phyloP scores from a whole-genome alignment of 1,140 invertebrate genomes.

The Plodia interpunctella region DNA sequence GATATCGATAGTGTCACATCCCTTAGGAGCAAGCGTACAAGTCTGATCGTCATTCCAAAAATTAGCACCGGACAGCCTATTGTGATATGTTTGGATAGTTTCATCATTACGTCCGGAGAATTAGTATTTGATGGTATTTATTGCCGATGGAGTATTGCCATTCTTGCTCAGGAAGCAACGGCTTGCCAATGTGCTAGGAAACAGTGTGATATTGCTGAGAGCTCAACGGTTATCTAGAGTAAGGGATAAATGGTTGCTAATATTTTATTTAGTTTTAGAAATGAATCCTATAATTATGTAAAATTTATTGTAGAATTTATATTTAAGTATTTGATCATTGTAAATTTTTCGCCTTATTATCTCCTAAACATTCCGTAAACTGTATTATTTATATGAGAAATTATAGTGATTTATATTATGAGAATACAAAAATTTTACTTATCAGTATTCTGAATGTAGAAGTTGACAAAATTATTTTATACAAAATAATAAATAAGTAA shows the following conservation, averaged over 20 bases:
- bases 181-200: conserved; percentile 46
- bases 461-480: not conserved
- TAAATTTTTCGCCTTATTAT: conserved; percentile 27
- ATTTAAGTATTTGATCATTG: conserved; percentile 34
- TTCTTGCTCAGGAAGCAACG: conserved; percentile 38
- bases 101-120: not conserved
- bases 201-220: conserved; percentile 56
- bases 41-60: conserved; percentile 54
- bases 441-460: conserved; percentile 20
- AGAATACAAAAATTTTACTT: conserved; percentile 2
- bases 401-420: conserved; percentile 8
- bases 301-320: conserved; percentile 19
- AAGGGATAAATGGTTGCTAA: conserved; percentile 43
- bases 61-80: conserved; percentile 8
- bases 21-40: conserved; percentile 29
- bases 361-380: conserved; percentile 46
- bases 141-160: conserved; percentile 46
- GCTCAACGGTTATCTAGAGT: conserved; percentile 51
- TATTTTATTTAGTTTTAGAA: conserved; percentile 36
- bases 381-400: conserved; percentile 17
- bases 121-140: conserved; percentile 13
- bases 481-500: not conserved
- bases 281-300: conserved; percentile 32
- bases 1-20: conserved; percentile 8
- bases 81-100: not conserved